These are phyloP conservation scores for Danio albolineatus DNA, from an alignment of 2,797 vertebrate genomes.

Conservation along the genomic window DNA sequence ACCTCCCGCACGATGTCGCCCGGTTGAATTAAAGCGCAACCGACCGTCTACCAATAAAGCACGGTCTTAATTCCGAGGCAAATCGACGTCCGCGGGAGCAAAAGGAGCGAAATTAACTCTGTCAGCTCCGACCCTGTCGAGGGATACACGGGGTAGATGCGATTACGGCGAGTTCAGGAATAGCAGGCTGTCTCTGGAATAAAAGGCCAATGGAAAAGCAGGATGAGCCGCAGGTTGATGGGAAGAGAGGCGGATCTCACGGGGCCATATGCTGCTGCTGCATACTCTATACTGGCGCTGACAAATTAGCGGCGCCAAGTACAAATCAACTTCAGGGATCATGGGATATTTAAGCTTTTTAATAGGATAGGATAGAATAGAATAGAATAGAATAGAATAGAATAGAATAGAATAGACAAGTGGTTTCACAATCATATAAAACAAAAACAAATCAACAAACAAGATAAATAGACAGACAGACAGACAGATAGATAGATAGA, in stretches of 20 bases:
- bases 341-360: neutral
- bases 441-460: neutral
- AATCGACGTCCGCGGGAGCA: slow-evolving; percentile 3
- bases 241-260: slow-evolving; percentile 39
- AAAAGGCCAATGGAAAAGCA: slow-evolving; percentile 53
- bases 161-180: slow-evolving; percentile 30
- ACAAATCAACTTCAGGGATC: neutral
- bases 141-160: neutral
- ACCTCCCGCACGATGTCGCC: slow-evolving; percentile 55
- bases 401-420: neutral
- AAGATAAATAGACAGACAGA: no score
- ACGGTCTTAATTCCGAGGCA: neutral
- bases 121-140: neutral
- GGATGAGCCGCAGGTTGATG: slow-evolving; percentile 45
- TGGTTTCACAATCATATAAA: neutral
- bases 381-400: no score
- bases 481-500: no score
- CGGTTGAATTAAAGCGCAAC: slow-evolving; percentile 59
- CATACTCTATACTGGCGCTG: neutral
- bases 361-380: neutral
- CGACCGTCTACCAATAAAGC: slow-evolving; percentile 20
- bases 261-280: slow-evolving; percentile 9
- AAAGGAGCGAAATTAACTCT: slow-evolving; percentile 12
- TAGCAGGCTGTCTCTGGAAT: slow-evolving; percentile 39
- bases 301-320: slow-evolving; percentile 12